Evolutionary conservation across 2,888 invertebrate genomes (phyloP), one percentile per base, ranked within the genome.

Genomic region (Drosophila subsilvestris): DNA sequence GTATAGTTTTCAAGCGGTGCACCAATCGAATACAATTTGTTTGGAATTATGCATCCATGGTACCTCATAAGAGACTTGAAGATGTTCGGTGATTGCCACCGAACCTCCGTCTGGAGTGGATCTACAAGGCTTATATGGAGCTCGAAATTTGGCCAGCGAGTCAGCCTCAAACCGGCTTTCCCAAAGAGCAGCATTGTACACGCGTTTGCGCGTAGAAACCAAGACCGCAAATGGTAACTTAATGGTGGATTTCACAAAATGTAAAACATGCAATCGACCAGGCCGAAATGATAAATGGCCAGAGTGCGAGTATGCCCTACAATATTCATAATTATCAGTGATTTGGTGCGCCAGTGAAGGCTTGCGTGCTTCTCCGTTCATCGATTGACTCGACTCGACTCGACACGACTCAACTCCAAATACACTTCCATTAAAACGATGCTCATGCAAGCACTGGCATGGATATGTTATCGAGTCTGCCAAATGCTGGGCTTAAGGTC

Each of bases 231-330:
- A 47, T 48, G 47, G 69, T 73, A 79, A 77, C 77, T 79, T 68
- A 78, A 78, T 78, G 79, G 51, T 18, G 63, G 79, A 57, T 78
- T 75, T 80, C 74, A 78, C 80, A 78, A 78, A 80, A 76, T 79
- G 79, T 79, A 69, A 80, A 80, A 78, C 79, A 80, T 78, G 80
- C 80, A 76, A 67, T 63, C 67, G 74, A 74, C 18, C n/a, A 56
- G 14, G 66, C 68, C 56, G 67, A 78, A 73, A 77, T 80, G 80
- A 80, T 79, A 79, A 80, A 80, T 79, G 74, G 58, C 68, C 67
- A 58, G 61, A 71, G 75, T 74, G 75, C 49, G 75, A 75, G 75
- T 80, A 69, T 69, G 63, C 71, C 47, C 57, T 58, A 58, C 58
- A 63, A 76, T 74, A 73, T 49, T 60, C 70, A 79, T 79, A 80